Base-by-base conservation (phyloP, 2,888 invertebrate species). In the Trichacis sp. region DNA sequence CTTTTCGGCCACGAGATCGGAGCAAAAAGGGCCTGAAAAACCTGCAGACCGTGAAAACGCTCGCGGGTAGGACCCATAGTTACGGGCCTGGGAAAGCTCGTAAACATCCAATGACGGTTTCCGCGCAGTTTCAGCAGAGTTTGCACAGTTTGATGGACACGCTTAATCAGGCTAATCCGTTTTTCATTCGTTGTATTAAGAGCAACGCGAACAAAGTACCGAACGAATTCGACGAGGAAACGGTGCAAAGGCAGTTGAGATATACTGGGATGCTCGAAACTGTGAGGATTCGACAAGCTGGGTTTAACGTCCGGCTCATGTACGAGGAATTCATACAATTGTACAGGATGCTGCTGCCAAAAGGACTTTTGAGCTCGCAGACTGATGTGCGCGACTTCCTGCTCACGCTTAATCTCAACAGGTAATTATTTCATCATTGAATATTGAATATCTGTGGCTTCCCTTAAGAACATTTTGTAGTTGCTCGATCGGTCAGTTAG, bases 201-300 rank as follows among this genome's bases (percentile, higher is more conserved):
- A 96, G 96, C 53, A 98, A 98, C 85, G 91, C 93, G 61, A 93
- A 95, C 72, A 97, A 97, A 88, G 91, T 94, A 67, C 92, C 97
- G 0, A 96, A 96, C 82, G 91, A 92, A 71, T 97, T 97, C 85
- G 96, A 97, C 83, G 95, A 97, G 76, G 94, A 95, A 67, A 94
- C 96, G 0, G 96, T 97, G 6, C 92, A 96, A 77, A 88, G 96
- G 50, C 93, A 95, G 82, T 87, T 98, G 60, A 69, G 74, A 69
- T 98, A 98, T 85, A 97, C 97, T 0, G 98, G 98, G 64, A 98
- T 97, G 97, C 81, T 98, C 76, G 97, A 97, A 82, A 98, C 97
- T 0, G 97, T 97, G 11, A 88, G 96, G 73, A 97, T 98, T 68
- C 87, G 97, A 49, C 95, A 96, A 80, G 96, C 97, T 1, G 97